Conservation (phyloP, 2,113 vertebrate genomes). For the Protobothrops mucrosquamatus region DNA sequence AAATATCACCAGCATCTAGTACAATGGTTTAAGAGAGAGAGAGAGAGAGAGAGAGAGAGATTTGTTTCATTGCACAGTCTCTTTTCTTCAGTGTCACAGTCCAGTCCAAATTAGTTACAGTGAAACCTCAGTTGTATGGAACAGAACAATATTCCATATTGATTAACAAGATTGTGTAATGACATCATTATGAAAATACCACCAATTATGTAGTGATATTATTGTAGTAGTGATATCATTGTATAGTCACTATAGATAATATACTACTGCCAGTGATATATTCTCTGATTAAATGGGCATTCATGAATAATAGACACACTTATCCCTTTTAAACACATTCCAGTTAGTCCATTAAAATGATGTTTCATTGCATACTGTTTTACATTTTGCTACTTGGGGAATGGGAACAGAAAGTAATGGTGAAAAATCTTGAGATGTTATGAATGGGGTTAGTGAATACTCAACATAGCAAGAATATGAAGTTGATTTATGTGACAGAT, state of each 20-base stretch:
- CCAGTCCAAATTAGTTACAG: not conserved
- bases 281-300: not conserved
- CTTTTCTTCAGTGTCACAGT: not conserved
- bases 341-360: not conserved
- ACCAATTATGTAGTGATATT: not conserved
- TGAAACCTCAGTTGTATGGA: not conserved
- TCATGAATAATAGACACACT: not conserved
- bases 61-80: not conserved
- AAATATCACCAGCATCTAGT: not conserved
- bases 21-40: not conserved
- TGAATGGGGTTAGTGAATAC: not conserved
- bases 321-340: not conserved
- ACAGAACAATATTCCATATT: not conserved
- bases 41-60: too few relatives aligned
- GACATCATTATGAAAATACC: not conserved
- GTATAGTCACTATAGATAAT: not conserved
- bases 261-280: not conserved
- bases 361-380: not conserved
- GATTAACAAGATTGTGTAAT: not conserved
- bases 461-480: not conserved
- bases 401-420: not conserved
- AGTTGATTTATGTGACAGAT: not conserved
- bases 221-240: not conserved
- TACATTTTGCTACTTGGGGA: not conserved
- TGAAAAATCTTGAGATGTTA: not conserved